phyloP scores from a whole-genome alignment of 1,140 invertebrate genomes.

The Mya arenaria region DNA sequence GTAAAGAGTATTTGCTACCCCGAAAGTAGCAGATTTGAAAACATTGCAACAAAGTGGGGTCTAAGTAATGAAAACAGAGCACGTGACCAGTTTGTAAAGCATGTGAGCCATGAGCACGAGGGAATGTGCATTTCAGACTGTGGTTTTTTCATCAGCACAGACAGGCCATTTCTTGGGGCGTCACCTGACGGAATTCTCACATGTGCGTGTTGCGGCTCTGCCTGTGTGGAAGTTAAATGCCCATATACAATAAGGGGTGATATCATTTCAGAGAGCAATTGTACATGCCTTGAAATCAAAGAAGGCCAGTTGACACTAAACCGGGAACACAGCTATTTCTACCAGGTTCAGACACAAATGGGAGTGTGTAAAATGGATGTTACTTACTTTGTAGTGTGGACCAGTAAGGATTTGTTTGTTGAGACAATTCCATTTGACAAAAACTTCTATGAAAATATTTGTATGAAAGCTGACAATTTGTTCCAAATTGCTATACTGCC shows the following conservation, averaged over 20 bases:
- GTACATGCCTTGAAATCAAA: background rate
- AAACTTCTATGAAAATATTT: slow-evolving; percentile 24
- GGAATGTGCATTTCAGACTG: slow-evolving; percentile 46
- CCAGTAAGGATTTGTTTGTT: slow-evolving; percentile 9
- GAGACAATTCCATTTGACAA: slow-evolving; percentile 34
- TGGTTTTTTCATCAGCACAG: slow-evolving; percentile 58
- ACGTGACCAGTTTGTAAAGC: background rate
- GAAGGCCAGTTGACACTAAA: slow-evolving; percentile 41
- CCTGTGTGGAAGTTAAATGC: slow-evolving; percentile 61
- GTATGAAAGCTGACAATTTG: background rate
- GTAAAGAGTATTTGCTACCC: slow-evolving; percentile 59
- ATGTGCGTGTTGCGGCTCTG: slow-evolving; percentile 59
- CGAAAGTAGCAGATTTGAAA: background rate
- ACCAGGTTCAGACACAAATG: slow-evolving; percentile 43
- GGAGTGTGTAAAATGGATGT: slow-evolving; percentile 3
- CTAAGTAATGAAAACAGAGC: slow-evolving; percentile 54
- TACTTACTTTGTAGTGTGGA: slow-evolving; percentile 46
- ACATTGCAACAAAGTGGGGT: slow-evolving; percentile 56
- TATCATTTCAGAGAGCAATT: background rate
- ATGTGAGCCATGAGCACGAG: slow-evolving; percentile 24
- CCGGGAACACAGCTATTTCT: slow-evolving; percentile 31
- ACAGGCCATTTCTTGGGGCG: slow-evolving; percentile 56
- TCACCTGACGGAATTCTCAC: slow-evolving; percentile 56
- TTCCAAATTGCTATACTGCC: slow-evolving; percentile 30
- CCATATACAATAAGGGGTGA: slow-evolving; percentile 47